phyloP scores from a whole-genome alignment of 2,888 invertebrate genomes.

The Diarsia dahlii region DNA sequence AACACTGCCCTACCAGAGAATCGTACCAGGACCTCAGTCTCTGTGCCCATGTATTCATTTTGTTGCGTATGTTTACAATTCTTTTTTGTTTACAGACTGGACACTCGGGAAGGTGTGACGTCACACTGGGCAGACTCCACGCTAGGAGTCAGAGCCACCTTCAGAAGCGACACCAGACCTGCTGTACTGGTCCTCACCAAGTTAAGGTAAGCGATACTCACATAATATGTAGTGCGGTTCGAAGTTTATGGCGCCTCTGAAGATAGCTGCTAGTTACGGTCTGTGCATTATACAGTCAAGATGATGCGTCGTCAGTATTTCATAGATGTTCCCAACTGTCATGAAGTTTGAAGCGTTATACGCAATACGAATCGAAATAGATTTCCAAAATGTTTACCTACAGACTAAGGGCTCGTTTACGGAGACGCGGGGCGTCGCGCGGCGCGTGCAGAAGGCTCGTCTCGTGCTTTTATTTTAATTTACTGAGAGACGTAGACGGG shows the following conservation, averaged over 20 bases:
- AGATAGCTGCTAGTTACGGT: not conserved
- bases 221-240: not conserved
- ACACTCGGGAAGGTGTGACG: conserved; percentile 90
- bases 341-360: too few species aligned
- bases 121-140: conserved; percentile 92
- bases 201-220: conserved; percentile 76
- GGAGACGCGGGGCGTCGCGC: too few species aligned
- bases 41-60: not conserved
- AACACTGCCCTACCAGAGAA: not conserved
- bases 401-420: too few species aligned
- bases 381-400: too few species aligned
- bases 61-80: not conserved
- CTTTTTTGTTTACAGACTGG: conserved; percentile 79
- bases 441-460: too few species aligned
- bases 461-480: too few species aligned
- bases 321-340: too few species aligned
- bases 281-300: not conserved
- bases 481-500: too few species aligned
- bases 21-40: not conserved
- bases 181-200: conserved; percentile 89
- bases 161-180: conserved; percentile 92
- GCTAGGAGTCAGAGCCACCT: conserved; percentile 92
- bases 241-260: not conserved
- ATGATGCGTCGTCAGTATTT: too few species aligned
- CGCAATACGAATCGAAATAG: too few species aligned